Evolutionary conservation across 2,113 vertebrate species (phyloP).

Genomic region (Natator depressus): DNA sequence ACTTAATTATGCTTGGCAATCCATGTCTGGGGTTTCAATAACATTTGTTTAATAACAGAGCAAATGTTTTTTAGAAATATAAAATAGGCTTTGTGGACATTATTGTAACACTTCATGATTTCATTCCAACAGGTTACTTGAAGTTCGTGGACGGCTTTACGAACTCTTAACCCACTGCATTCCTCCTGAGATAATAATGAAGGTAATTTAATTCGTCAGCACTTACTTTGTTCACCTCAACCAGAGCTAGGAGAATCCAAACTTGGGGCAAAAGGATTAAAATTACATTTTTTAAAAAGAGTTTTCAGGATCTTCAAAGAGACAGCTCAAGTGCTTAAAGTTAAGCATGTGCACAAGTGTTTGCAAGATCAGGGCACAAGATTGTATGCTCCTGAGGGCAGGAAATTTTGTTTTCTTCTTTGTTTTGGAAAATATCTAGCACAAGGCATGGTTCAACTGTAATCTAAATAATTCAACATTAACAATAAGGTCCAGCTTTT

Average conservation of each 20-base stretch:
- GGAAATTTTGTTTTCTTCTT: neutral
- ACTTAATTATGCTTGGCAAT: neutral
- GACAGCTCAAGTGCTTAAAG: neutral
- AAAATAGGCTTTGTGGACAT: neutral
- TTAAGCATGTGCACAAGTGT: neutral
- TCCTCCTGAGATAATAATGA: slow-evolving; percentile 96
- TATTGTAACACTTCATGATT: neutral
- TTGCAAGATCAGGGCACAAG: neutral
- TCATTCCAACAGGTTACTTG: slow-evolving; percentile 86
- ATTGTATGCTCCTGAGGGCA: neutral
- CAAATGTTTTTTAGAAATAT: neutral
- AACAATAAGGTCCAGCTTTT: neutral
- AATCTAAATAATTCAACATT: neutral
- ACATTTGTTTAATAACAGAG: neutral
- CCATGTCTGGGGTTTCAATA: neutral
- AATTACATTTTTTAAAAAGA: neutral
- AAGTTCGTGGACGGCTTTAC: slow-evolving; percentile 93
- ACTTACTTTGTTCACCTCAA: neutral
- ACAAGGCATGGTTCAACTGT: neutral
- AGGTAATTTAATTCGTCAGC: slow-evolving; percentile 79
- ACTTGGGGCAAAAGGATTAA: neutral
- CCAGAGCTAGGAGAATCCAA: neutral
- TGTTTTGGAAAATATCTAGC: neutral
- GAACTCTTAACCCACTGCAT: slow-evolving; percentile 98
- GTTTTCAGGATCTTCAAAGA: neutral